Base-by-base conservation (phyloP, 2,113 vertebrate species). In the Elachura formosa region DNA sequence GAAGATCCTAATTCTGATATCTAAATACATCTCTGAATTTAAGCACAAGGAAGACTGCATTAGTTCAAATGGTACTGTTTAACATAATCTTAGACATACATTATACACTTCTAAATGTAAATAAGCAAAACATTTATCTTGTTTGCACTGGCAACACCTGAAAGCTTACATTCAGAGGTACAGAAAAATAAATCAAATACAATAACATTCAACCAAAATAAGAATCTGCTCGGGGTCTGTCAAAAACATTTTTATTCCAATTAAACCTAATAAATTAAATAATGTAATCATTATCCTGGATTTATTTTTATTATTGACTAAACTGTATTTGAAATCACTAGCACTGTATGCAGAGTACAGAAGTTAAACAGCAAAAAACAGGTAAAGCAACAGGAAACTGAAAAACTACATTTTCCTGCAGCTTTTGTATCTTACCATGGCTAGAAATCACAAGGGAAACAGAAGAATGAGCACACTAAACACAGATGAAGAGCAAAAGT, bases 341-440 rank as follows among this genome's bases (percentile, higher is more conserved):
- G 2, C 36, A 38, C 8, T 0, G 0, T 16, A 28, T 33, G 13
- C 11, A 28, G 4, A 49, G 3, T 15, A 68, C 12, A 83, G 33
- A 34, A 33, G 4, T 51, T 40, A 62, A 63, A 71, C 11, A 55
- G 13, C 4, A 43, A 69, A 87, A 84, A 38, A 0, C 8, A 68
- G 2, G 6, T 55, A 17, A 24, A 67, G 45, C 10, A 72, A 55
- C 13, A 74, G 7, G 17, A 83, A 83, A 45, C 1, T 25, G n/a
- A 71, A 83, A 78, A 62, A 38, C 4, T 63, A 22, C 4, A 5
- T 48, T 80, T 54, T 66, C 10, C 23, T 69, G 8, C 5, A 69
- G 40, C 1, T 69, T 87, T 81, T 77, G 8, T 52, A 17, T 14
- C 14, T 62, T 58, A 48, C 8, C 18, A 22, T 34, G 25, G 4